These are phyloP conservation scores for Elaphurus davidianus DNA, from an alignment of 2,113 vertebrate genomes.

Conservation along the genomic window DNA sequence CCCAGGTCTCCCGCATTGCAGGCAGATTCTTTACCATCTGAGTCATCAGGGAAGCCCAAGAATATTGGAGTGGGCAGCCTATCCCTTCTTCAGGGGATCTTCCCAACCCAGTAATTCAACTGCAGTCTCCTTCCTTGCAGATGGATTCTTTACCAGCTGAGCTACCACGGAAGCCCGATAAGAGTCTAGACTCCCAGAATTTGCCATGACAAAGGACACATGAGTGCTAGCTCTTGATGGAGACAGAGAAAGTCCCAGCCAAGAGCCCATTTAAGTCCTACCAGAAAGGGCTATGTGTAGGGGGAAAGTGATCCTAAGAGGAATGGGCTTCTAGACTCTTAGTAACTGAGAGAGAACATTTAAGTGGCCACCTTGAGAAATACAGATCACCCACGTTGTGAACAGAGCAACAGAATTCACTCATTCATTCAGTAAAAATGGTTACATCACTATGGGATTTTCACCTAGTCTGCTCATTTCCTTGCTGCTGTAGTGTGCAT, in stretches of 20 bases:
- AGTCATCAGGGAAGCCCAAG: background rate
- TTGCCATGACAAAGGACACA: background rate
- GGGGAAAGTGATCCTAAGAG: background rate
- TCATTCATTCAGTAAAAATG: background rate
- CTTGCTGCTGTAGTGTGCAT: background rate
- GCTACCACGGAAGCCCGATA: background rate
- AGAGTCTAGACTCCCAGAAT: background rate
- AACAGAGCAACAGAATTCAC: background rate
- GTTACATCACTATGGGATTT: background rate
- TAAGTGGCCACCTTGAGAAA: background rate
- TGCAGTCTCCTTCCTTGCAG: accelerated
- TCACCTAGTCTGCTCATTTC: background rate
- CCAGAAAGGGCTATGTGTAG: background rate
- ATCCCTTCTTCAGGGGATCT: background rate
- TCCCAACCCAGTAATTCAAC: background rate
- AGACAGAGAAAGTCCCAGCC: background rate
- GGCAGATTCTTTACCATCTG: background rate
- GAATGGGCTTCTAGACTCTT: background rate
- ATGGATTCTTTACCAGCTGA: background rate
- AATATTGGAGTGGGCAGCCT: background rate
- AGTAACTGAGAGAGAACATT: background rate
- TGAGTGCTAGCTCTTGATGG: background rate
- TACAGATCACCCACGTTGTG: background rate
- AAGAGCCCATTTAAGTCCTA: background rate
- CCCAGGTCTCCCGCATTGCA: background rate